Evolutionary conservation across 2,888 invertebrate species (phyloP).

Genomic region (Dorcus hopei): DNA sequence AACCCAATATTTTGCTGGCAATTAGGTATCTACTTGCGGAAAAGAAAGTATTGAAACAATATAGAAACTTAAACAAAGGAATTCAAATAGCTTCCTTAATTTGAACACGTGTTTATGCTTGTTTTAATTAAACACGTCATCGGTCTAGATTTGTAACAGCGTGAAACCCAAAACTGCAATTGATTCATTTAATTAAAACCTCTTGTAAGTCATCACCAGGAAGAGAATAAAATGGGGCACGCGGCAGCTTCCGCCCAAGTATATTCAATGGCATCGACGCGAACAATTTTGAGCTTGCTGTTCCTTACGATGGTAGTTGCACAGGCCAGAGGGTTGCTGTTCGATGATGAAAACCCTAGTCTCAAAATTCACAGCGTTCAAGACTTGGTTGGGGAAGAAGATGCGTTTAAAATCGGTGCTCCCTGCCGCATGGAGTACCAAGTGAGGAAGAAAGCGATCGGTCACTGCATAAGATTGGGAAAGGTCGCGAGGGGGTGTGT

Average conservation of each 20-base stretch:
- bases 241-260: neutral
- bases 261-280: slow-evolving; percentile 7
- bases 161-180: too few species aligned
- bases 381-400: slow-evolving; percentile 26
- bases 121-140: too few species aligned
- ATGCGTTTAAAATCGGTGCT: slow-evolving; percentile 13
- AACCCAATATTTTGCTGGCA: too few species aligned
- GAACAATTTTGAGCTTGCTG: slow-evolving; percentile 4
- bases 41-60: too few species aligned
- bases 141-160: too few species aligned
- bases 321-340: slow-evolving; percentile 31
- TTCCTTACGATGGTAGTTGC: slow-evolving; percentile 20
- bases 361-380: slow-evolving; percentile 26
- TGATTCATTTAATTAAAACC: too few species aligned
- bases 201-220: too few species aligned
- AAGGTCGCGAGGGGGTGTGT: slow-evolving; percentile 45
- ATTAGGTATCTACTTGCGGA: too few species aligned
- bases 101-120: too few species aligned
- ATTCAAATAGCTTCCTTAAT: too few species aligned
- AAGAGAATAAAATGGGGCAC: too few species aligned
- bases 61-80: too few species aligned
- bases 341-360: slow-evolving; percentile 35
- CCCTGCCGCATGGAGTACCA: slow-evolving; percentile 35
- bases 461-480: slow-evolving; percentile 47
- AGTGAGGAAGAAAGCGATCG: slow-evolving; percentile 44